These are phyloP conservation scores for Salvator merianae DNA, from an alignment of 2,113 vertebrate species.

Conservation along the genomic window DNA sequence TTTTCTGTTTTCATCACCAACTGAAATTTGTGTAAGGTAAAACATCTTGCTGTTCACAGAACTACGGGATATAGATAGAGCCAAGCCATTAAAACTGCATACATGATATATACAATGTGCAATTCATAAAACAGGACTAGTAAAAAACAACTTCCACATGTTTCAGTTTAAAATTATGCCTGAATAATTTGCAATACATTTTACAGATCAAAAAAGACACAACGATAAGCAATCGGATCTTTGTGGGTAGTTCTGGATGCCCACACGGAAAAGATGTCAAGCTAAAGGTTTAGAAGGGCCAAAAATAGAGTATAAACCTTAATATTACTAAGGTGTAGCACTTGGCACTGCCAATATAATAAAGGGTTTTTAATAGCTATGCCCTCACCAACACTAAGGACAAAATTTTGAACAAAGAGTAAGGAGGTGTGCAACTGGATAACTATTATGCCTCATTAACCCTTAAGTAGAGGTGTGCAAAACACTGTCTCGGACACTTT, in stretches of 20 bases:
- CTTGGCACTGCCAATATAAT: constrained; percentile 47
- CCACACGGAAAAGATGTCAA: constrained; percentile 52
- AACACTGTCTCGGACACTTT: too few relatives aligned
- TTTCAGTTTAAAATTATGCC: constrained; percentile 39
- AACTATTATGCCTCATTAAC: too few relatives aligned
- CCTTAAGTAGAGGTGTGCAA: too few relatives aligned
- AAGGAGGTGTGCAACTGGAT: not conserved
- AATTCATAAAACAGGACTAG: not conserved
- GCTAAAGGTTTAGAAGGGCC: constrained; percentile 59
- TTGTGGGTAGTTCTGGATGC: constrained; percentile 62
- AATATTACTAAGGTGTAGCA: constrained; percentile 46
- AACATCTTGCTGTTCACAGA: not conserved
- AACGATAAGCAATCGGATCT: constrained; percentile 53
- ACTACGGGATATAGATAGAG: not conserved
- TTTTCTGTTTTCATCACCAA: too few relatives aligned
- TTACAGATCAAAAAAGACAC: constrained; percentile 48
- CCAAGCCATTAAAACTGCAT: too few relatives aligned
- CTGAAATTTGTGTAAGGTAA: too few relatives aligned
- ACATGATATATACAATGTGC: not conserved
- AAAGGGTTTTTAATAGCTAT: constrained; percentile 46
- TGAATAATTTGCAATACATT: constrained; percentile 38
- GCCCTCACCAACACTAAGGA: not conserved
- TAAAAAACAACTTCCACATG: not conserved
- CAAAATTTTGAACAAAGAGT: constrained; percentile 22
- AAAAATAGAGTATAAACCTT: constrained; percentile 58